These are phyloP conservation scores for Plectropomus leopardus DNA, from an alignment of 2,113 vertebrate genomes.

Conservation along the genomic window DNA sequence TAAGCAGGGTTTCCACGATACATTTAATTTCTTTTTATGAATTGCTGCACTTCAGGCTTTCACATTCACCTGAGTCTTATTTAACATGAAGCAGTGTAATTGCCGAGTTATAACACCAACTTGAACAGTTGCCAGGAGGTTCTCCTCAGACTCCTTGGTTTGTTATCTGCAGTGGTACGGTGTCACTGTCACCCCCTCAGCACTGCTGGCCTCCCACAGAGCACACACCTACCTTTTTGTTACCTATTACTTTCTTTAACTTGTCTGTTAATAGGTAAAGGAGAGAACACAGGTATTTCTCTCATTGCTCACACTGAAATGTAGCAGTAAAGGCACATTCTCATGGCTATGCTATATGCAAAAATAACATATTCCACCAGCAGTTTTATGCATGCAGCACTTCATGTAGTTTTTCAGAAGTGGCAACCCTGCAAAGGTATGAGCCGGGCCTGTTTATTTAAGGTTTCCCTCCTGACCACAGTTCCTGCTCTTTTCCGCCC, in stretches of 20 bases:
- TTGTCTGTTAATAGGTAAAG: slow-evolving; percentile 35
- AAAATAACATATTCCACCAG: slow-evolving; percentile 14
- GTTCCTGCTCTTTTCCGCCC: slow-evolving; percentile 66
- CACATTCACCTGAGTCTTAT: slow-evolving; percentile 41
- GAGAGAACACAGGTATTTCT: neutral
- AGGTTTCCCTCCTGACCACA: slow-evolving; percentile 78
- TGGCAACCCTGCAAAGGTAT: slow-evolving; percentile 49
- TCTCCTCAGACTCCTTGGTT: slow-evolving; percentile 24
- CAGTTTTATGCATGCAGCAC: neutral
- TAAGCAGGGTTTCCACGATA: slow-evolving; percentile 22
- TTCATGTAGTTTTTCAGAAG: slow-evolving; percentile 1
- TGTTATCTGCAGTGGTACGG: slow-evolving; percentile 37
- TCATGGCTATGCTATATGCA: neutral
- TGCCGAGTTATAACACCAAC: slow-evolving; percentile 27
- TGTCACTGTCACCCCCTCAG: slow-evolving; percentile 44
- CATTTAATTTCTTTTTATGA: slow-evolving; percentile 2
- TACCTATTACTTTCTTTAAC: slow-evolving; percentile 44
- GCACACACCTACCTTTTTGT: slow-evolving; percentile 16
- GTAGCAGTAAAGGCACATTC: slow-evolving; percentile 7
- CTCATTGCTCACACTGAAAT: neutral
- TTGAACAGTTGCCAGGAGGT: slow-evolving; percentile 33
- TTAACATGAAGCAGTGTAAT: slow-evolving; percentile 47
- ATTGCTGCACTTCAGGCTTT: neutral
- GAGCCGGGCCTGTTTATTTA: slow-evolving; percentile 67
- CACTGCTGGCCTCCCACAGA: slow-evolving; percentile 27